Conservation (phyloP, 2,888 invertebrate species). For the Drymonia ruficornis region DNA sequence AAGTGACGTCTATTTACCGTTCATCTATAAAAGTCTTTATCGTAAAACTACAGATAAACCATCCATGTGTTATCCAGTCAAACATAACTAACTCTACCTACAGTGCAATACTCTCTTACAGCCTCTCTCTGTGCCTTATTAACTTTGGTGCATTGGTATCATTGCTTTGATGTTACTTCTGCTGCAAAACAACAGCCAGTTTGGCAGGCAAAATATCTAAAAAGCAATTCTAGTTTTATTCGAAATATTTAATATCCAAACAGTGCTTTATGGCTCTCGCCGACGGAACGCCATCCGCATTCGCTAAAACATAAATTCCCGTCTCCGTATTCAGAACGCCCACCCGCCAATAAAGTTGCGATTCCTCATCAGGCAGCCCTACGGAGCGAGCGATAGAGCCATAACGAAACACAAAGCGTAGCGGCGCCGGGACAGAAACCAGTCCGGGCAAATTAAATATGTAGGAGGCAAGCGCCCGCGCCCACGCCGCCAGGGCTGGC, state of each 20-base stretch:
- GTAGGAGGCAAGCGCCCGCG: constrained; percentile 77
- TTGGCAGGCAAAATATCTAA: too few relatives aligned
- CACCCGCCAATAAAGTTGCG: constrained; percentile 55
- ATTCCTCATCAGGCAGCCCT: constrained; percentile 48
- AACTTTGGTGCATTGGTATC: too few relatives aligned
- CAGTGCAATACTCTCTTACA: too few relatives aligned
- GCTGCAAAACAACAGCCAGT: too few relatives aligned
- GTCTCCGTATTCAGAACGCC: constrained; percentile 41
- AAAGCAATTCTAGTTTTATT: background rate
- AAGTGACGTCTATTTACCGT: background rate
- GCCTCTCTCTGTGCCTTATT: too few relatives aligned
- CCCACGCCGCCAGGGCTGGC: constrained; percentile 67
- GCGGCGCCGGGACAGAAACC: constrained; percentile 77
- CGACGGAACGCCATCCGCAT: constrained; percentile 33
- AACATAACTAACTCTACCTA: too few relatives aligned
- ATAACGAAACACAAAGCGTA: constrained; percentile 80
- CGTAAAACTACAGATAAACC: too few relatives aligned
- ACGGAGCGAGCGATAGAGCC: constrained; percentile 44
- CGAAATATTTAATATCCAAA: constrained; percentile 1
- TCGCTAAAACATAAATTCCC: constrained; percentile 37
- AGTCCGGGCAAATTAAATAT: constrained; percentile 84
- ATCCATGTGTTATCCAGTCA: too few relatives aligned
- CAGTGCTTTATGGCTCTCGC: constrained; percentile 18
- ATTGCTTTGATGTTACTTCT: too few relatives aligned
- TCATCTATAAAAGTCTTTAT: background rate